Evolutionary conservation across 2,113 vertebrate genomes (phyloP).

Genomic region (Anhinga anhinga): DNA sequence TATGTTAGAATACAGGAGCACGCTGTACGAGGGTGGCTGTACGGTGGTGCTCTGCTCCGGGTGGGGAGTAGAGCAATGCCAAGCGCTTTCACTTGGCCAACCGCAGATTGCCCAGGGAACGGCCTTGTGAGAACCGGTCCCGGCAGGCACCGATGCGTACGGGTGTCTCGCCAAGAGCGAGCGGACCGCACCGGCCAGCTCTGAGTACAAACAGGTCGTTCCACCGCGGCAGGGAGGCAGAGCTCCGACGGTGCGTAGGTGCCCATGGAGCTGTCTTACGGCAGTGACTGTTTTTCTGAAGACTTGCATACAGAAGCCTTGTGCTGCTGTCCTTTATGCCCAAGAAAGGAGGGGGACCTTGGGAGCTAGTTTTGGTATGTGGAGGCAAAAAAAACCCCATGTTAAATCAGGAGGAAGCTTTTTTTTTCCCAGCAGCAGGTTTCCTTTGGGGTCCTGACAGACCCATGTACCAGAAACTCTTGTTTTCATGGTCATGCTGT

Average conservation of each 20-base stretch:
- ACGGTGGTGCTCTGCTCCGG: too few species aligned
- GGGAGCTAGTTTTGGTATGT: neutral
- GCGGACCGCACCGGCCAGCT: accelerated
- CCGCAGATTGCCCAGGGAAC: neutral
- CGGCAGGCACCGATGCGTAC: accelerated
- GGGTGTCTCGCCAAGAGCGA: neutral
- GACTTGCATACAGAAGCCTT: neutral
- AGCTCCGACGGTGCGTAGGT: accelerated
- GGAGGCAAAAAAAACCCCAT: accelerated
- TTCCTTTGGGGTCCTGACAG: neutral
- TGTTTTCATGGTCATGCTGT: accelerated
- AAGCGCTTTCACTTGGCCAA: neutral
- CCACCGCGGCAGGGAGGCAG: neutral
- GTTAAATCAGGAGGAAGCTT: neutral
- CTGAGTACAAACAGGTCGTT: neutral
- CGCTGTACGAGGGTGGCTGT: neutral
- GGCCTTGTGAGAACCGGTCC: neutral
- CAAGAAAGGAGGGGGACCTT: neutral
- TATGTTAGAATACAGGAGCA: neutral
- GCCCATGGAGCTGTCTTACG: accelerated
- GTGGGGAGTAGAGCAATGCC: neutral
- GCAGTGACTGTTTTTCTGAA: neutral
- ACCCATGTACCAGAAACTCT: neutral
- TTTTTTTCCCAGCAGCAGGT: neutral
- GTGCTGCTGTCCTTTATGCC: neutral